phyloP scores from a whole-genome alignment of 2,888 invertebrate species.

The Drosophila diplacantha region DNA sequence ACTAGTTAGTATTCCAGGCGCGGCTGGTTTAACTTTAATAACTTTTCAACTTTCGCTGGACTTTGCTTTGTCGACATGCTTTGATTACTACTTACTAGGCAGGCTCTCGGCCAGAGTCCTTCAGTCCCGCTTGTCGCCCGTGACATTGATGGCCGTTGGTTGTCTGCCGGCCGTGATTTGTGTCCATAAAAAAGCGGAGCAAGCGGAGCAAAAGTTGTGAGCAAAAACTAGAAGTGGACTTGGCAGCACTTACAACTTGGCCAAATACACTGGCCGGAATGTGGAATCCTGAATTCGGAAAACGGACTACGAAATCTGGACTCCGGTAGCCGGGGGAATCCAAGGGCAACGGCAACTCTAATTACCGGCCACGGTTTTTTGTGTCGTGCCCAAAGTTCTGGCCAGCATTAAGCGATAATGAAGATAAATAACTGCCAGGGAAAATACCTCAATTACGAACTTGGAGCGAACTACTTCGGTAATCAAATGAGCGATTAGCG shows the following conservation, averaged over 20 bases:
- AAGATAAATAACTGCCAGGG: constrained; percentile 65
- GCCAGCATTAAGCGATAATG: constrained; percentile 67
- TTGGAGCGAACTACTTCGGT: constrained; percentile 62
- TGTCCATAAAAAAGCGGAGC: constrained; percentile 37
- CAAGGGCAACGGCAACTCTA: constrained; percentile 10
- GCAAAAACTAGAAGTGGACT: constrained; percentile 26
- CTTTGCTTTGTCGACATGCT: constrained; percentile 64
- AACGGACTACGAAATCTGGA: no score
- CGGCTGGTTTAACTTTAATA: constrained; percentile 70
- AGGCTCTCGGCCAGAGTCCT: not conserved
- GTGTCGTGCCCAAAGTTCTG: constrained; percentile 27
- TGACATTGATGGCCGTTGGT: constrained; percentile 59
- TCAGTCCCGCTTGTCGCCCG: constrained; percentile 57
- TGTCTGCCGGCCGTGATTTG: constrained; percentile 56
- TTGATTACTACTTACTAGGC: constrained; percentile 64
- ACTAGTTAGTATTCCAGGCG: constrained; percentile 64
- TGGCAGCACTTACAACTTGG: constrained; percentile 37
- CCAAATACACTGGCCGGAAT: constrained; percentile 12
- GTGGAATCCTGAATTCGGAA: no score
- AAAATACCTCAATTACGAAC: constrained; percentile 69
- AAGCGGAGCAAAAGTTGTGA: constrained; percentile 17
- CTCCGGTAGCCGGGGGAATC: no score
- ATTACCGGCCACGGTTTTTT: constrained; percentile 18
- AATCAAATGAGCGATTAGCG: constrained; percentile 71
- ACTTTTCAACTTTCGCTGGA: constrained; percentile 62